phyloP scores from a whole-genome alignment of 2,797 vertebrate species.

The Phalanger gymnotis region DNA sequence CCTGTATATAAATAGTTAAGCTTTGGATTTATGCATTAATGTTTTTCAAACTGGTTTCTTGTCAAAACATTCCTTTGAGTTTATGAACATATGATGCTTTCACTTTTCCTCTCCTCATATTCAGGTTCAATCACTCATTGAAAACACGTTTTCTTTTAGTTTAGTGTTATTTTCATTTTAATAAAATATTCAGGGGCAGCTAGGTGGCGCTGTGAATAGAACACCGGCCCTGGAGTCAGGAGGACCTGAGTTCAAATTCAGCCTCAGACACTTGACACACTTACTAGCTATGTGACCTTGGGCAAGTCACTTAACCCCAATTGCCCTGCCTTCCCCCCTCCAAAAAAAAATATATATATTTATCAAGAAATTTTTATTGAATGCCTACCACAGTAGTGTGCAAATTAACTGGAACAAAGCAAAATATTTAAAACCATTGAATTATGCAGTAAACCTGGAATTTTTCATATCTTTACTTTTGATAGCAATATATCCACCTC shows the following conservation, averaged over 20 bases:
- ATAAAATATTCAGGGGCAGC: background rate
- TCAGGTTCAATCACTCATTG: conserved; percentile 37
- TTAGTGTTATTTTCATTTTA: background rate
- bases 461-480: background rate
- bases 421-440: background rate
- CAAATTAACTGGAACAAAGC: background rate
- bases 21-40: background rate
- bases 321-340: no score
- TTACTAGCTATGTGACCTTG: no score
- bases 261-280: no score
- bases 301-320: no score
- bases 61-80: background rate
- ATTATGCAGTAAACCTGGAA: background rate
- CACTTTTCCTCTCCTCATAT: conserved; percentile 46
- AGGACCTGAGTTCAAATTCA: no score
- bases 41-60: conserved; percentile 35
- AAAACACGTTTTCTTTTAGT: conserved; percentile 30
- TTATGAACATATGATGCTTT: conserved; percentile 38
- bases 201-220: no score
- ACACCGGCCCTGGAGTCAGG: no score
- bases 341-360: background rate
- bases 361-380: background rate
- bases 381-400: background rate
- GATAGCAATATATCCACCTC: background rate
- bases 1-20: conserved; percentile 4